These are phyloP conservation scores for Volucella inflata DNA, from an alignment of 2,888 invertebrate genomes.

Conservation along the genomic window DNA sequence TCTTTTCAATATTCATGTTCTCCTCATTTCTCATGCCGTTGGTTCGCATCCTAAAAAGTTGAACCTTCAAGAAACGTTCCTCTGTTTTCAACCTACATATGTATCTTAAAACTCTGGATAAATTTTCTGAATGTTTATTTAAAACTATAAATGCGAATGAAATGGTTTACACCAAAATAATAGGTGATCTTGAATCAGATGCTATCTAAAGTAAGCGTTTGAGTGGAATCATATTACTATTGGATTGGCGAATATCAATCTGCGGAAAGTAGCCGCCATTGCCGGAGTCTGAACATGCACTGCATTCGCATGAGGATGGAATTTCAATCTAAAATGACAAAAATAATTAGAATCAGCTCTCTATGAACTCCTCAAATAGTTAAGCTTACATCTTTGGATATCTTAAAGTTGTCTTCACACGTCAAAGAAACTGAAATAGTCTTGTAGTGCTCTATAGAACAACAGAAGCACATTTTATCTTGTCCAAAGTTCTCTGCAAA, in stretches of 20 bases:
- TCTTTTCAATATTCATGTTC: too few relatives aligned
- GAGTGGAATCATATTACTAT: conserved; percentile 8
- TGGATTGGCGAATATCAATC: conserved; percentile 75
- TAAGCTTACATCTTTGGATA: conserved; percentile 76
- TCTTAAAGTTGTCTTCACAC: conserved; percentile 84
- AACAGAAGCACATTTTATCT: conserved; percentile 86
- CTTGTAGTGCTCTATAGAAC: conserved; percentile 83
- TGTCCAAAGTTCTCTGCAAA: conserved; percentile 85
- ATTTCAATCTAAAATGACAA: conserved; percentile 79
- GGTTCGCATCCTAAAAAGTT: too few relatives aligned
- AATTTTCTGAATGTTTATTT: neutral
- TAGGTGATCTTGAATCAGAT: neutral
- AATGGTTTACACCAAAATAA: neutral
- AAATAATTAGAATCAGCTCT: neutral
- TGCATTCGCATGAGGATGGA: conserved; percentile 80
- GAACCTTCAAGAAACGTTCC: too few relatives aligned
- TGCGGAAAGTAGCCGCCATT: conserved; percentile 67
- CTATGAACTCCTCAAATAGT: conserved; percentile 28
- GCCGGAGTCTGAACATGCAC: conserved; percentile 78
- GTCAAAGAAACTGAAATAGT: conserved; percentile 81
- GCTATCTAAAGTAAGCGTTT: conserved; percentile 24
- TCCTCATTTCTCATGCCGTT: too few relatives aligned
- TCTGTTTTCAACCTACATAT: too few relatives aligned
- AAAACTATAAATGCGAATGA: conserved; percentile 5
- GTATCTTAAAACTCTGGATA: too few relatives aligned